These are phyloP conservation scores for Drosophila falleni DNA, from an alignment of 2,888 invertebrate genomes.

Conservation along the genomic window DNA sequence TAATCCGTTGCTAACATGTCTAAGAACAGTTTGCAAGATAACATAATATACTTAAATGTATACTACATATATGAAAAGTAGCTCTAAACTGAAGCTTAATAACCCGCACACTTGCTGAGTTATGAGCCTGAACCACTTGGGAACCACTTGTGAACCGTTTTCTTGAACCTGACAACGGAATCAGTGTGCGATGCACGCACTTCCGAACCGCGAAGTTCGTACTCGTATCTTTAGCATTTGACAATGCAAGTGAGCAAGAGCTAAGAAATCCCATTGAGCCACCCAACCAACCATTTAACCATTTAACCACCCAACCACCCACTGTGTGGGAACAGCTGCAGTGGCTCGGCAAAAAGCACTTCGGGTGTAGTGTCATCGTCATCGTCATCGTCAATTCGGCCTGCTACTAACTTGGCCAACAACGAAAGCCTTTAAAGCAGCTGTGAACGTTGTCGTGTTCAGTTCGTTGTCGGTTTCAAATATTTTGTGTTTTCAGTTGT, in stretches of 20 bases:
- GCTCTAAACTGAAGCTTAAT: constrained; percentile 12
- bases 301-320: neutral
- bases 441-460: constrained; percentile 58
- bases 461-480: constrained; percentile 51
- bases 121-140: constrained; percentile 15
- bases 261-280: constrained; percentile 2
- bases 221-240: constrained; percentile 59
- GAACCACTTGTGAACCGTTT: constrained; percentile 16
- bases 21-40: constrained; percentile 2
- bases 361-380: constrained; percentile 36
- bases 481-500: constrained; percentile 68
- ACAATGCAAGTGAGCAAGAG: constrained; percentile 70
- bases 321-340: constrained; percentile 51
- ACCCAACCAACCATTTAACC: neutral
- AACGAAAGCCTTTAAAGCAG: constrained; percentile 62
- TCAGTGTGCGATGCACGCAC: constrained; percentile 58
- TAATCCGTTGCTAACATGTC: constrained; percentile 2
- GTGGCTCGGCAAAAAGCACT: constrained; percentile 29
- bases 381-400: constrained; percentile 14
- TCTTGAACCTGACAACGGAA: constrained; percentile 1
- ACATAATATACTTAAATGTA: neutral
- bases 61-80: neutral
- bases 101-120: neutral
- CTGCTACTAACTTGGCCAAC: constrained; percentile 16
- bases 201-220: constrained; percentile 35